A percentile compares a stretch with the other conserved stretches of the same genome.
Conservation (phyloP, 2,113 vertebrate species). For the Tupaia chinensis region DNA sequence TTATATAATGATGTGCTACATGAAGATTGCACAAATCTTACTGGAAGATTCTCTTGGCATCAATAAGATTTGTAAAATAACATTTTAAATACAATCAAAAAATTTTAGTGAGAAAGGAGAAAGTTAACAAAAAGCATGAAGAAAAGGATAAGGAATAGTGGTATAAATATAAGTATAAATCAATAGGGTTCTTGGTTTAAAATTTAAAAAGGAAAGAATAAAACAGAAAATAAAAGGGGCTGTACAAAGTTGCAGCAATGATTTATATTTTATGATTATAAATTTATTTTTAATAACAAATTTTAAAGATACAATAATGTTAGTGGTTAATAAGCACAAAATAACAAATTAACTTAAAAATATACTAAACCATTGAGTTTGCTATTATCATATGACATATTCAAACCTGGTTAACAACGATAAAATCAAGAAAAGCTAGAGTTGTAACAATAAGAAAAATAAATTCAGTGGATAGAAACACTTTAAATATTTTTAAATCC, state of each 20-base stretch:
- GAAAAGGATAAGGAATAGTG: background rate
- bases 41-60: background rate
- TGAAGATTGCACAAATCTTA: constrained; percentile 4
- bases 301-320: constrained; percentile 4
- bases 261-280: background rate
- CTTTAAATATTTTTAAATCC: constrained; percentile 35
- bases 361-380: constrained; percentile 1
- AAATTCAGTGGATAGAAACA: background rate
- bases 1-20: background rate
- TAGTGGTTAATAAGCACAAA: background rate
- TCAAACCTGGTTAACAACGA: background rate
- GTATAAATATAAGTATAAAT: background rate
- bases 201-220: background rate
- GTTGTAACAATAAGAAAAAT: background rate
- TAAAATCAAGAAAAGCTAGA: background rate
- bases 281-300: constrained; percentile 12
- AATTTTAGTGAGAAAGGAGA: background rate
- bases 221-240: background rate
- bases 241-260: background rate
- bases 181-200: background rate
- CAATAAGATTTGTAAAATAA: constrained; percentile 9
- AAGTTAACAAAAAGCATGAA: background rate
- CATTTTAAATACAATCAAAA: constrained; percentile 45
- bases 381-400: constrained; percentile 11
- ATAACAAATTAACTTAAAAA: constrained; percentile 42